Percentiles rank a stretch among this genome's conserved stretches.
phyloP scores from a whole-genome alignment of 1,140 invertebrate genomes.

The Heterodera schachtii region DNA sequence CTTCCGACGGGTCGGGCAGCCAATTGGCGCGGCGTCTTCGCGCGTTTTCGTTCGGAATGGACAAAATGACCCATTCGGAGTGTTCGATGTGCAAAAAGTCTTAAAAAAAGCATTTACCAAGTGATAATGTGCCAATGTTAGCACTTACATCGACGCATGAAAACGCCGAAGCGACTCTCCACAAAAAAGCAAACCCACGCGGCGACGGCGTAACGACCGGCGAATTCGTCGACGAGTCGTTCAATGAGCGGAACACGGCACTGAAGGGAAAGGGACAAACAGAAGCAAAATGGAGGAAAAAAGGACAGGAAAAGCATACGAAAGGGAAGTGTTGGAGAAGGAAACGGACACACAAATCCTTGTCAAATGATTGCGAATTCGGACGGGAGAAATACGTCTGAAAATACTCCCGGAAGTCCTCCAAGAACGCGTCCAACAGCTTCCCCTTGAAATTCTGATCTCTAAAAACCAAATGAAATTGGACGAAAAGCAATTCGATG shows the following conservation, averaged over 20 bases:
- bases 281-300: not conserved
- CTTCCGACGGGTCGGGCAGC: constrained; percentile 14
- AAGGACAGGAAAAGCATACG: not conserved
- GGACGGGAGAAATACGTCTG: not conserved
- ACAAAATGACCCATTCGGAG: constrained; percentile 16
- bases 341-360: constrained; percentile 25
- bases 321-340: constrained; percentile 37
- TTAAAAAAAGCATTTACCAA: constrained; percentile 19
- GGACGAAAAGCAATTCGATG: constrained; percentile 22
- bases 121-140: not conserved
- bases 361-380: constrained; percentile 8
- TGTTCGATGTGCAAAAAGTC: constrained; percentile 30
- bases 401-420: constrained; percentile 33
- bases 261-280: not conserved
- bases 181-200: constrained; percentile 40
- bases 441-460: constrained; percentile 32
- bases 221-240: constrained; percentile 33
- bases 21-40: constrained; percentile 33
- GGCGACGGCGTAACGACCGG: constrained; percentile 32
- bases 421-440: constrained; percentile 30
- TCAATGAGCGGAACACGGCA: constrained; percentile 34
- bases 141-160: constrained; percentile 30
- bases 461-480: constrained; percentile 20
- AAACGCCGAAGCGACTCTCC: constrained; percentile 23
- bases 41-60: not conserved